phyloP scores from a whole-genome alignment of 2,113 vertebrate species.

The Seriola dumerili region DNA sequence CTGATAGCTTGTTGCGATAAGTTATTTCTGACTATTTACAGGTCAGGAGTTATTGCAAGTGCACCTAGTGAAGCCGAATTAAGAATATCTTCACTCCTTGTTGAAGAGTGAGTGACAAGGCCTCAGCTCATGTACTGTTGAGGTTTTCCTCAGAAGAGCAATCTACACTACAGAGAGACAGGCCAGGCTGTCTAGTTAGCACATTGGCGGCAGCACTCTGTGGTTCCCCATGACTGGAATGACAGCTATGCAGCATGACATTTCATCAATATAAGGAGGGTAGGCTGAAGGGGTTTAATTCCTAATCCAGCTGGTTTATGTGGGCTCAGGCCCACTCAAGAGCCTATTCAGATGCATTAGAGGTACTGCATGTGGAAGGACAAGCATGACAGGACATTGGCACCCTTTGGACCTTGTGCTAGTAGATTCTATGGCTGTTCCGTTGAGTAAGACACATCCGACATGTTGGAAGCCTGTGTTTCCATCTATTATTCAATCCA shows the following conservation, averaged over 20 bases:
- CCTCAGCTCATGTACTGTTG: constrained; percentile 43
- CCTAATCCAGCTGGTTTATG: constrained; percentile 82
- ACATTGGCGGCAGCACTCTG: constrained; percentile 65
- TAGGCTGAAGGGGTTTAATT: constrained; percentile 74
- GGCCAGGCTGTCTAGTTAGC: constrained; percentile 79
- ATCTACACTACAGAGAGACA: constrained; percentile 43
- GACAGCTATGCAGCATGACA: constrained; percentile 82
- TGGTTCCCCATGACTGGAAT: constrained; percentile 74
- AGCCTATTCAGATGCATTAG: constrained; percentile 76
- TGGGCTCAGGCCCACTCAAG: constrained; percentile 72
- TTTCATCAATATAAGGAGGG: constrained; percentile 81
- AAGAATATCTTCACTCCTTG: constrained; percentile 54
- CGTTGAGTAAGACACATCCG: constrained; percentile 19
- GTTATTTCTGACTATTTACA: constrained; percentile 24
- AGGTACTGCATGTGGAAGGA: constrained; percentile 70
- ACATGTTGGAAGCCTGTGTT: neutral
- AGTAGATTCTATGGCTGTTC: constrained; percentile 37
- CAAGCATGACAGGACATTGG: constrained; percentile 69
- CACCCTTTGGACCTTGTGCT: constrained; percentile 52
- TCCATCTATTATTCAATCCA: constrained; percentile 25
- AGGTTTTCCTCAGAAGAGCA: constrained; percentile 59
- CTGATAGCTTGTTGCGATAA: neutral
- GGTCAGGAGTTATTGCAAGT: neutral
- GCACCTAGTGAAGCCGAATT: constrained; percentile 23
- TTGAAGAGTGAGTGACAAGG: constrained; percentile 66